Conservation (phyloP, 2,113 vertebrate species). For the Stigmatopora argus region DNA sequence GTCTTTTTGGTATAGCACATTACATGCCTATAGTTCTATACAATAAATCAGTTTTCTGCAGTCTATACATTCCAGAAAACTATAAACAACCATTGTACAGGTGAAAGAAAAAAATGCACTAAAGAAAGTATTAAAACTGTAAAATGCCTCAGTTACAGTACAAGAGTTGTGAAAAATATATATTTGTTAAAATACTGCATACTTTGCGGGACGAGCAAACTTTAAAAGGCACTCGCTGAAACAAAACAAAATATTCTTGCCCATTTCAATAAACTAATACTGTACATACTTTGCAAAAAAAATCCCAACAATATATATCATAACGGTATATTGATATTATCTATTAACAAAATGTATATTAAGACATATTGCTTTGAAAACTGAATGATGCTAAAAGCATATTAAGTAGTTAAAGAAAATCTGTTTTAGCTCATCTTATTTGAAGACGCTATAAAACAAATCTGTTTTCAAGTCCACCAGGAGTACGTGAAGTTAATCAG, state of each 20-base stretch:
- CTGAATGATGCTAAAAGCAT: not conserved
- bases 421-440: not conserved
- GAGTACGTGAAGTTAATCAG: conserved; percentile 16
- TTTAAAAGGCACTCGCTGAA: conserved; percentile 56
- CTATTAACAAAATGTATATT: not conserved
- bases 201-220: not conserved
- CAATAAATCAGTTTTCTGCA: not conserved
- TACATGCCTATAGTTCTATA: not conserved
- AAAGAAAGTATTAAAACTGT: conserved; percentile 2
- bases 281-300: conserved; percentile 1
- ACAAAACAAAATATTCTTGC: not conserved
- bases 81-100: conserved; percentile 1
- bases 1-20: conserved; percentile 29
- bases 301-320: not conserved
- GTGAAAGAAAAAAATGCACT: not conserved
- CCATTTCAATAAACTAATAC: conserved; percentile 3
- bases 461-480: conserved; percentile 33
- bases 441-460: not conserved
- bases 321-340: conserved; percentile 7
- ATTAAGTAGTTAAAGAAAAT: not conserved
- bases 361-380: conserved; percentile 1
- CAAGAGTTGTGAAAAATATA: not conserved
- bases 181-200: conserved; percentile 6
- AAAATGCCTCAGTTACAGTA: conserved; percentile 4
- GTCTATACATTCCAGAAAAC: conserved; percentile 19